Percentiles rank a stretch among this genome's conserved stretches.
Evolutionary conservation across 2,113 vertebrate genomes (phyloP).

Genomic region (Paraplagusia blochii): DNA sequence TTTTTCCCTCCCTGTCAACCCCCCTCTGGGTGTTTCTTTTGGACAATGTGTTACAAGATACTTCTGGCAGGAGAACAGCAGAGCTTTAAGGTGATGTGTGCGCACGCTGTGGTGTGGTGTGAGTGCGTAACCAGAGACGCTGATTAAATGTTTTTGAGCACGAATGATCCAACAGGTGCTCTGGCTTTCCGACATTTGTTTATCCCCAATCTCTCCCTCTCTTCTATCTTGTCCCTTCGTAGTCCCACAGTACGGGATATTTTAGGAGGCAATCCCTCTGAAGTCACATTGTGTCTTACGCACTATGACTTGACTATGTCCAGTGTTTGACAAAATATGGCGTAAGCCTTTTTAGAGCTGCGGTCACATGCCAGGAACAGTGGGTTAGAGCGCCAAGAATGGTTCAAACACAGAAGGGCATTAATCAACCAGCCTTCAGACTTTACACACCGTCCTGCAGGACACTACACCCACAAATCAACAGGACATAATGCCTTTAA

Average conservation of each 20-base stretch:
- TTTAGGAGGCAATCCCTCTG: conserved; percentile 64
- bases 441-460: conserved; percentile 2
- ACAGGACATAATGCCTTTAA: conserved; percentile 10
- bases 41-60: conserved; percentile 65
- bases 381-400: conserved; percentile 14
- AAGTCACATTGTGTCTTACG: conserved; percentile 37
- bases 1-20: conserved; percentile 47
- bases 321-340: conserved; percentile 25
- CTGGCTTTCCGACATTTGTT: conserved; percentile 45
- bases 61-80: conserved; percentile 49
- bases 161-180: conserved; percentile 78
- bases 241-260: conserved; percentile 53
- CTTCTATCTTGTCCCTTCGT: conserved; percentile 39
- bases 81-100: conserved; percentile 51
- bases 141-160: conserved; percentile 72
- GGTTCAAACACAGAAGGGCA: conserved; percentile 37
- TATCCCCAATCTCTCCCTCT: conserved; percentile 28
- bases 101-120: conserved; percentile 30
- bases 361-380: conserved; percentile 12
- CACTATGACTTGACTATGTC: conserved; percentile 4
- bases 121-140: conserved; percentile 68
- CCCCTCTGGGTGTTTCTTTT: conserved; percentile 29
- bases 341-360: conserved; percentile 33
- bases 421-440: conserved; percentile 16
- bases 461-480: not conserved